Percentiles rank a stretch among this genome's conserved stretches.
Conservation (phyloP, 2,797 vertebrate species). For the Pipistrellus nathusii region DNA sequence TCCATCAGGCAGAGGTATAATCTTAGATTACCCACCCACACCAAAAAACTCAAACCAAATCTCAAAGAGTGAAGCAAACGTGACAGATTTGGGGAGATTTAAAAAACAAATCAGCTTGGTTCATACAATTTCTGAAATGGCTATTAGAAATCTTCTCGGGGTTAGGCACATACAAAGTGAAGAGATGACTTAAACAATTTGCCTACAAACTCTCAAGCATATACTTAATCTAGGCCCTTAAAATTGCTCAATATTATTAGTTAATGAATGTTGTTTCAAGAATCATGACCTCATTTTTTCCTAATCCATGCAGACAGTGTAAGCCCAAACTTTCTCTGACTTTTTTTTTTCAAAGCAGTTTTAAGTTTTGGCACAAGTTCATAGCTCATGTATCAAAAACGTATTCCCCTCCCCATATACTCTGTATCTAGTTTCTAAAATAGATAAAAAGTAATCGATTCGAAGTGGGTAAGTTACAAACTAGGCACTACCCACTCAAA, state of each 20-base stretch:
- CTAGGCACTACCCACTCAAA: neutral
- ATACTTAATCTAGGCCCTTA: conserved; percentile 30
- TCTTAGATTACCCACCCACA: neutral
- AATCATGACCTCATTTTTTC: conserved; percentile 37
- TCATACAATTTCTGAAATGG: neutral
- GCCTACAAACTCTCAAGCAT: neutral
- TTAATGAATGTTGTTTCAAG: neutral
- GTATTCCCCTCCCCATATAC: neutral
- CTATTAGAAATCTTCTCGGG: conserved; percentile 1
- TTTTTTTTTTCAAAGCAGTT: conserved; percentile 16
- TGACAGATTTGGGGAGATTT: neutral
- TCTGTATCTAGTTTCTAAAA: conserved; percentile 32
- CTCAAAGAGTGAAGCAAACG: neutral
- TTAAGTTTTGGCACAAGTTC: conserved; percentile 23
- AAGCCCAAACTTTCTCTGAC: neutral
- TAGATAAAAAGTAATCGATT: conserved; percentile 4
- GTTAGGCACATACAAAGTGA: neutral
- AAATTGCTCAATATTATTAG: neutral
- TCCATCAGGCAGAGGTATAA: neutral
- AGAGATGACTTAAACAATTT: conserved; percentile 13
- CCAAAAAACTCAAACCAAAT: neutral
- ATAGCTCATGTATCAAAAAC: conserved; percentile 9
- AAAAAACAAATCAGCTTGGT: neutral
- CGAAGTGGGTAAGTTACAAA: conserved; percentile 31
- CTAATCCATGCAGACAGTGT: neutral